Conservation (phyloP, 2,888 invertebrate species). For the Philhelius pedissequus region DNA sequence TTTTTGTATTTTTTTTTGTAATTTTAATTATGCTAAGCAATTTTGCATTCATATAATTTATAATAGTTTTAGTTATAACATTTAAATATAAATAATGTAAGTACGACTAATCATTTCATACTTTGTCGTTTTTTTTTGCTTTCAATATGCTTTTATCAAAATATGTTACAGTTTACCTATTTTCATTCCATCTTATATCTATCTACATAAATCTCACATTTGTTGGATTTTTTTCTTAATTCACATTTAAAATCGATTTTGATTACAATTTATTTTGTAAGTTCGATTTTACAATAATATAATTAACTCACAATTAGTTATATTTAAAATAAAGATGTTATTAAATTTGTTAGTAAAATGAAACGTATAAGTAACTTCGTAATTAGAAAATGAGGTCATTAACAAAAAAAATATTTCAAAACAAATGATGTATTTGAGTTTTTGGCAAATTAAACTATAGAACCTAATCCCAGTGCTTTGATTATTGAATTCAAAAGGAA, state of each 20-base stretch:
- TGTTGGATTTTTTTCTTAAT: constrained; percentile 10
- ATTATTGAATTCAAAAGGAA: too few relatives aligned
- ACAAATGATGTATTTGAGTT: too few relatives aligned
- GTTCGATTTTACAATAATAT: neutral
- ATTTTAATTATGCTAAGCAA: constrained; percentile 65
- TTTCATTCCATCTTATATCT: constrained; percentile 58
- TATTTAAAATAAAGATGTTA: neutral
- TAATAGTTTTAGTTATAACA: constrained; percentile 59
- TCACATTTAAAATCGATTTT: neutral
- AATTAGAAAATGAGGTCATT: too few relatives aligned
- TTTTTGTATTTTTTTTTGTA: constrained; percentile 9
- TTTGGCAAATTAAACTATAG: too few relatives aligned
- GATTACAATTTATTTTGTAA: neutral
- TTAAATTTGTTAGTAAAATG: too few relatives aligned
- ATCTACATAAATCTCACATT: constrained; percentile 38
- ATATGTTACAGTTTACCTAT: constrained; percentile 63
- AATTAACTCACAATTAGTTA: neutral
- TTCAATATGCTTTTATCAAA: constrained; percentile 56
- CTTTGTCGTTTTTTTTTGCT: constrained; percentile 8
- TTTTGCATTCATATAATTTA: constrained; percentile 41
- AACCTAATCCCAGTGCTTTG: too few relatives aligned
- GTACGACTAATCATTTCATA: constrained; percentile 39
- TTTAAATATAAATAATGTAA: constrained; percentile 56
- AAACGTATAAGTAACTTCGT: too few relatives aligned
- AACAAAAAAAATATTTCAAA: too few relatives aligned